A percentile compares a stretch with the other conserved stretches of the same genome.
These are phyloP conservation scores for Stenoptilia bipunctidactyla DNA, from an alignment of 2,888 invertebrate species.

Conservation along the genomic window DNA sequence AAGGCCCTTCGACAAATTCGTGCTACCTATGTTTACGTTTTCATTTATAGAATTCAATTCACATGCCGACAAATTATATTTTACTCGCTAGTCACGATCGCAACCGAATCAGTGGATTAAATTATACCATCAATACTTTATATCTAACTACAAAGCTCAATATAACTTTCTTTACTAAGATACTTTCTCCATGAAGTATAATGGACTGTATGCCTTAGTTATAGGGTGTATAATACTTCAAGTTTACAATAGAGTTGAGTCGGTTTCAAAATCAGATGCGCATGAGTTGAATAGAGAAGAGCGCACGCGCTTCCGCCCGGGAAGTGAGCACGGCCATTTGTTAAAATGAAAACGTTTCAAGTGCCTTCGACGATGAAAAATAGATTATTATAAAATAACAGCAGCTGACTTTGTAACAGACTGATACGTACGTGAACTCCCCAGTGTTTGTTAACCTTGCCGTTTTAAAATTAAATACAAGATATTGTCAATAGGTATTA, in stretches of 20 bases:
- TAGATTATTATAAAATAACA: no score
- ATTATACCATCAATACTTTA: conserved; percentile 28
- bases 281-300: conserved; percentile 40
- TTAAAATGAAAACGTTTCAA: background rate
- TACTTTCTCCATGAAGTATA: conserved; percentile 37
- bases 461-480: no score
- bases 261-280: conserved; percentile 24
- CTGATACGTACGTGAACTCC: no score
- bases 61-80: conserved; percentile 19
- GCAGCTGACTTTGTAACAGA: no score
- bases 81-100: conserved; percentile 34
- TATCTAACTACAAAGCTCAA: conserved; percentile 22
- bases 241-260: conserved; percentile 14
- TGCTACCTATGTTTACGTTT: conserved; percentile 8
- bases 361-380: no score
- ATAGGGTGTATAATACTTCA: conserved; percentile 24
- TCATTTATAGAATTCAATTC: conserved; percentile 15
- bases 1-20: no score
- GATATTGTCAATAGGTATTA: no score
- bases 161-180: conserved; percentile 44
- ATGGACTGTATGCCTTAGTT: conserved; percentile 9
- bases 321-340: conserved; percentile 26
- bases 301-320: conserved; percentile 37
- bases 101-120: conserved; percentile 38
- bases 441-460: no score